Evolutionary conservation across 2,797 vertebrate species (phyloP).

Genomic region (Argyrosomus regius): DNA sequence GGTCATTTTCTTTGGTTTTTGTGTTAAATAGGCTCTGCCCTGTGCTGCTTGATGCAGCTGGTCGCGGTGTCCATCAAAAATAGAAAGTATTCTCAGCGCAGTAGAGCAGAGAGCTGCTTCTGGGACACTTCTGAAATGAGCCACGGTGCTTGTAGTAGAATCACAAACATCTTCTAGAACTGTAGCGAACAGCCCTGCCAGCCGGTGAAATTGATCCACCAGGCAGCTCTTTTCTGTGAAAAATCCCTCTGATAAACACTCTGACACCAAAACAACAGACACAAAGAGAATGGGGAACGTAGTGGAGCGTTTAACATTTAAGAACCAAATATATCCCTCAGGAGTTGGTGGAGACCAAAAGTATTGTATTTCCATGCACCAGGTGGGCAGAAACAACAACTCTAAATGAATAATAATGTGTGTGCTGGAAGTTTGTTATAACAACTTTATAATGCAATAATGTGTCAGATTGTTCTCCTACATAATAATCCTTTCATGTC

Average conservation of each 20-base stretch:
- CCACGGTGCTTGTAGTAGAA: too few relatives aligned
- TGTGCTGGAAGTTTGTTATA: not conserved
- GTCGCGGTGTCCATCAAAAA: too few relatives aligned
- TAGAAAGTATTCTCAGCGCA: too few relatives aligned
- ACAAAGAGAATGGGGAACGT: not conserved
- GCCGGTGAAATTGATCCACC: too few relatives aligned
- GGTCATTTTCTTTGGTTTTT: too few relatives aligned
- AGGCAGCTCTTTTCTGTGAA: slow-evolving; percentile 1
- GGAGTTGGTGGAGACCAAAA: not conserved
- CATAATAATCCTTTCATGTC: not conserved
- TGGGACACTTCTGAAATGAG: too few relatives aligned
- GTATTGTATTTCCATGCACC: not conserved
- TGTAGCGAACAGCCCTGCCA: too few relatives aligned
- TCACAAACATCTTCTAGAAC: too few relatives aligned
- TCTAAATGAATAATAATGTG: not conserved
- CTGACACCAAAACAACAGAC: not conserved
- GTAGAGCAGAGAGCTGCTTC: too few relatives aligned
- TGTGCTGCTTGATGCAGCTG: too few relatives aligned
- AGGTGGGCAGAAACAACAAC: not conserved
- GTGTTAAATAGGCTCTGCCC: too few relatives aligned
- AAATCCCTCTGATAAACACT: not conserved
- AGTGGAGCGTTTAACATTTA: not conserved
- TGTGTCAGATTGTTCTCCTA: not conserved
- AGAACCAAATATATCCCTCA: not conserved
- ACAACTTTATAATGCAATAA: not conserved